Evolutionary conservation across 1,140 invertebrate genomes (phyloP), one percentile per base, ranked within the genome.

Genomic region (Bombus picipes): DNA sequence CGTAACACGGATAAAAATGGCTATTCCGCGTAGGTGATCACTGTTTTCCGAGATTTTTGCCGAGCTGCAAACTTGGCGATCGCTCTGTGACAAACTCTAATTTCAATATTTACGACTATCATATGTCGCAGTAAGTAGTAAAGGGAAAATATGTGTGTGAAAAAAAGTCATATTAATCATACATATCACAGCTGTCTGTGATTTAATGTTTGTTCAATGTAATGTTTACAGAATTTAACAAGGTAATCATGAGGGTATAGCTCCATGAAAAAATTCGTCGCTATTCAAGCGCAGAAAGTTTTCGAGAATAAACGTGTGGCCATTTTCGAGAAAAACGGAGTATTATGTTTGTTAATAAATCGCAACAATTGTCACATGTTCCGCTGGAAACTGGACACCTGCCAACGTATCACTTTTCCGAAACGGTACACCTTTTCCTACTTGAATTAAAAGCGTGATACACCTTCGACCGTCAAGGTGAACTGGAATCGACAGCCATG

Each of bases 401-500:
- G 80, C 76, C 1, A 81, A 57, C 70, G 71, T 89, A 88, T 92
- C 87, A 62, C 74, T 91, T 91, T 93, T 92, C 77, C 83, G 76
- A 92, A 90, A 91, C 90, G 74, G 71, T 90, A 82, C 85, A 89
- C 89, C 91, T 92, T 92, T 89, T 91, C 62, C 78, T 79, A 79
- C 65, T 57, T 43, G 75, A 83, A 82, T 71, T 75, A 80, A 75
- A 77, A 72, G 47, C 47, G 75, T 37, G 75, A 87, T 90, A 90
- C 85, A 91, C 88, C 87, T 90, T 91, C 91, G 71, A 70, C 81
- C 88, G 85, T 90, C 93, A 94, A 94, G 94, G 93, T 93, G 87
- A 94, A 92, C 94, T 91, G 88, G 87, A 93, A 92, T 90, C 88
- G 77, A 85, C 84, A 86, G 85, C 73, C 74, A 80, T 82, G 93